These are phyloP conservation scores for Paramormyrops kingsleyae DNA, from an alignment of 2,113 vertebrate species.

Conservation along the genomic window DNA sequence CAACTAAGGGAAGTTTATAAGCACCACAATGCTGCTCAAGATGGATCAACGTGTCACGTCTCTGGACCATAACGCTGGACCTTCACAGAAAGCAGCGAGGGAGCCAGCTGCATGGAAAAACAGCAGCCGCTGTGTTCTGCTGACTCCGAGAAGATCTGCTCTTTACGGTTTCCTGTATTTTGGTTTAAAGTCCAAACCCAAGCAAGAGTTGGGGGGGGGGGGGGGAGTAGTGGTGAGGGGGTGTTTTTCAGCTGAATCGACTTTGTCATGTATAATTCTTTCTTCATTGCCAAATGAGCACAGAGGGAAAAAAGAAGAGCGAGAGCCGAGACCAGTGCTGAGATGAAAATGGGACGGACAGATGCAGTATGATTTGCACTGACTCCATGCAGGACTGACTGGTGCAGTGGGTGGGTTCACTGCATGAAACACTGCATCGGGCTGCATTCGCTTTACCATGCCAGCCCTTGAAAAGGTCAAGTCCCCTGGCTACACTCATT, in stretches of 20 bases:
- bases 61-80: background rate
- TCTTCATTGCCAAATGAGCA: slow-evolving; percentile 17
- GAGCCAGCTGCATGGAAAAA: background rate
- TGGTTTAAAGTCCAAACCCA: slow-evolving; percentile 26
- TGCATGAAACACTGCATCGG: background rate
- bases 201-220: background rate
- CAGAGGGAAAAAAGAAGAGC: slow-evolving; percentile 44
- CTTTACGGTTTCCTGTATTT: slow-evolving; percentile 6
- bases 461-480: background rate
- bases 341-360: background rate
- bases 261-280: slow-evolving; percentile 60
- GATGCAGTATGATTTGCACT: background rate
- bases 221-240: background rate
- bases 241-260: slow-evolving; percentile 50
- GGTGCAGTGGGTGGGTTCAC: background rate
- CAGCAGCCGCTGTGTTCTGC: background rate
- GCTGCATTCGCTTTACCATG: background rate
- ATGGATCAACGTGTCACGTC: background rate
- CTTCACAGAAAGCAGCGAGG: background rate
- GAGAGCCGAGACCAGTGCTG: slow-evolving; percentile 39
- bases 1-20: background rate
- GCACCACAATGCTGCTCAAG: background rate
- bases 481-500: slow-evolving; percentile 2
- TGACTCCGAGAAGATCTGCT: background rate
- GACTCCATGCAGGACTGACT: background rate